phyloP scores from a whole-genome alignment of 2,888 invertebrate species.

The Himalopsyche anomala region DNA sequence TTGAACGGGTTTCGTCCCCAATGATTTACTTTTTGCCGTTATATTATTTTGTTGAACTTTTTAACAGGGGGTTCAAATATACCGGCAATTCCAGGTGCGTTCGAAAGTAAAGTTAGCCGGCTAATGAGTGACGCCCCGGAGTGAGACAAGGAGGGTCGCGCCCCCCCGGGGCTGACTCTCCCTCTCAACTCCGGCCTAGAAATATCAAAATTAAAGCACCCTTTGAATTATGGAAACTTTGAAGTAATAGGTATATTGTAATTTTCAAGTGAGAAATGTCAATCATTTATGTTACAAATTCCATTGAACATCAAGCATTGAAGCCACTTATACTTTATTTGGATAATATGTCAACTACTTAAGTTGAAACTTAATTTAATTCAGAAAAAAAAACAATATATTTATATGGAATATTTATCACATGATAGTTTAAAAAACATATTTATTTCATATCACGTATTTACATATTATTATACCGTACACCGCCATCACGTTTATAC shows the following conservation, averaged over 20 bases:
- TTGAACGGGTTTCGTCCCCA: constrained; percentile 35
- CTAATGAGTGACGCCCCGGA: constrained; percentile 63
- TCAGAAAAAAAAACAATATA: too few relatives aligned
- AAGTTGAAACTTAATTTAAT: too few relatives aligned
- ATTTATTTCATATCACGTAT: too few relatives aligned
- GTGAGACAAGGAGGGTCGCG: constrained; percentile 41
- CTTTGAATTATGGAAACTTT: constrained; percentile 23
- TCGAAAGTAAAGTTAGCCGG: constrained; percentile 46
- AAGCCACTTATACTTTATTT: too few relatives aligned
- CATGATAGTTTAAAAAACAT: too few relatives aligned
- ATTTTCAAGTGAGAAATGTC: constrained; percentile 13
- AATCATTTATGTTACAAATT: not conserved
- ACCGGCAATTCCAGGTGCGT: constrained; percentile 59
- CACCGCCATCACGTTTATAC: too few relatives aligned
- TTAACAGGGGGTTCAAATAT: constrained; percentile 47
- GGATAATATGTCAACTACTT: too few relatives aligned
- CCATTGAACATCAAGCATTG: too few relatives aligned
- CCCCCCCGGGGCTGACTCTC: constrained; percentile 43
- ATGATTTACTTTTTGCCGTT: constrained; percentile 39
- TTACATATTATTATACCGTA: too few relatives aligned
- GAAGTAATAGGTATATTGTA: constrained; percentile 19
- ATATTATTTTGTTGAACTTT: constrained; percentile 43
- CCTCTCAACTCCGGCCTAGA: constrained; percentile 20
- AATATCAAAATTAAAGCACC: constrained; percentile 36
- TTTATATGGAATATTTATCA: too few relatives aligned